Conservation (phyloP, 2,888 invertebrate genomes). For the Drosophila mulleri region DNA sequence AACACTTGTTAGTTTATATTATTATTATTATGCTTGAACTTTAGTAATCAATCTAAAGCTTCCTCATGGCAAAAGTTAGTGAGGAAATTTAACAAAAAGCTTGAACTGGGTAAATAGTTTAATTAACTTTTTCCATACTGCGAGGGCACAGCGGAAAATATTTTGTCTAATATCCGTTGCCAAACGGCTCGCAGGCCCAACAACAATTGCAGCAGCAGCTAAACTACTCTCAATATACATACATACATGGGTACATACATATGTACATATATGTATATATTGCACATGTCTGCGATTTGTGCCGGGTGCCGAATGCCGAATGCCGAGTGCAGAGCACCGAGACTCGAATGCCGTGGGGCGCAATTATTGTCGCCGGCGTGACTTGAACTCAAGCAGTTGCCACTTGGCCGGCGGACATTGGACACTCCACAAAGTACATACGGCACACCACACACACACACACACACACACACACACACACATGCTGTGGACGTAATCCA, state of each 20-base stretch:
- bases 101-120: slow-evolving; percentile 22
- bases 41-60: neutral
- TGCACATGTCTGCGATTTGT: slow-evolving; percentile 32
- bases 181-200: slow-evolving; percentile 23
- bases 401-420: slow-evolving; percentile 44
- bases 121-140: slow-evolving; percentile 35
- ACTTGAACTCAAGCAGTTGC: slow-evolving; percentile 59
- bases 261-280: neutral
- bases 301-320: slow-evolving; percentile 5
- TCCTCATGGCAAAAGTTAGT: neutral
- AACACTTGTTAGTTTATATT: too few relatives aligned
- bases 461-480: neutral
- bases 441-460: neutral
- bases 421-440: slow-evolving; percentile 19
- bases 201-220: slow-evolving; percentile 12
- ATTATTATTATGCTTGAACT: too few relatives aligned
- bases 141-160: slow-evolving; percentile 11
- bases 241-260: neutral
- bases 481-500: slow-evolving; percentile 44
- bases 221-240: slow-evolving; percentile 22
- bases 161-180: slow-evolving; percentile 25
- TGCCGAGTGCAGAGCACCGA: neutral
- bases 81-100: slow-evolving; percentile 1
- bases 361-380: slow-evolving; percentile 71
- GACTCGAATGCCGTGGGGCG: slow-evolving; percentile 28